Base-by-base conservation (phyloP, 2,113 vertebrate genomes). In the Salminus brasiliensis region DNA sequence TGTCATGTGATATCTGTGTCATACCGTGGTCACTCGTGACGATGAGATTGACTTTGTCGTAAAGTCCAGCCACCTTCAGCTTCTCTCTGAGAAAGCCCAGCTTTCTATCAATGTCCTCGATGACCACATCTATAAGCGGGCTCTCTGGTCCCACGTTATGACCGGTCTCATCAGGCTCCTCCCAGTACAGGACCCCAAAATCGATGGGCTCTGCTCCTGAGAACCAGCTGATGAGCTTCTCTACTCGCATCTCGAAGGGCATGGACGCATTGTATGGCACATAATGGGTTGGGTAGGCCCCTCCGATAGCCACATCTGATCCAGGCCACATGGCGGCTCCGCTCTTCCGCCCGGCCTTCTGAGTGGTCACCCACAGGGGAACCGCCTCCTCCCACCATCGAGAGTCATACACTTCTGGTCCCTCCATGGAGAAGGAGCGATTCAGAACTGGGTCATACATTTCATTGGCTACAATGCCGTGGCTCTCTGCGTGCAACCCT, bases 321-420 rank as follows among this genome's bases (percentile, higher is more conserved):
- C 96, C 97, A 0, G 97, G 97, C 97, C 97, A 98, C 96, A 97
- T 97, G 0, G 94, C 95, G 0, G 95, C 95, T 0, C 95, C 95
- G 0, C 94, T 97, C 4, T 83, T 89, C 27, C 93, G 88, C 55
- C 96, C 97, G 10, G 92, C 91, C n/a, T 85, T 94, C 89, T 97
- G 96, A 83, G 96, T 91, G 0, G 93, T 95, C 68, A 97, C 88
- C 97, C 97, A 98, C 75, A 97, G 89, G 0, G 97, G 96, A 11
- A 82, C 94, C 0, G 95, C 97, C 81, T 93, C 91, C 86, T 96
- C 95, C 95, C 97, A 98, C 94, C 96, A 97, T 81, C 82, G 87
- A 0, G 96, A 87, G 16, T 96, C 93, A 60, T 94, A 91, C 59
- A 93, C 80, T 47, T 91, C 88, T 85, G 93, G 92, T 12, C 85